Evolutionary conservation across 2,888 invertebrate genomes (phyloP).

Genomic region (Reticulitermes lucifugus): DNA sequence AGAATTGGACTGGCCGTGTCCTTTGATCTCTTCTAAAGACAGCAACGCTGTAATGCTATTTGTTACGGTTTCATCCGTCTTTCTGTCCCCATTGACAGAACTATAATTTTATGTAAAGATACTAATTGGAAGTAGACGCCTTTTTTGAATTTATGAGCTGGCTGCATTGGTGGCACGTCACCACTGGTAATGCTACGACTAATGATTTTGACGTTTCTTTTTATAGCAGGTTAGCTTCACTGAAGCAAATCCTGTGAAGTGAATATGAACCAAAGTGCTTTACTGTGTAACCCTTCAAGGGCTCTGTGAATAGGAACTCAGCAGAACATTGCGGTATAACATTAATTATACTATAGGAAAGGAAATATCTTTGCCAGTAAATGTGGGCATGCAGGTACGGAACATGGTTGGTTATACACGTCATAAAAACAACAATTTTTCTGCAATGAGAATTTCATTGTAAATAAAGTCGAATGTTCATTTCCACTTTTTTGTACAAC

Average conservation of each 20-base stretch:
- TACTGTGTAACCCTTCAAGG: not conserved
- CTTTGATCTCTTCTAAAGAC: no score
- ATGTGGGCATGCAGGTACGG: conserved; percentile 22
- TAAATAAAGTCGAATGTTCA: conserved; percentile 21
- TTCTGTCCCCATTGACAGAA: no score
- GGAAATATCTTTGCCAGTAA: not conserved
- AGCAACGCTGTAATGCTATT: no score
- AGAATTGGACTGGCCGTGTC: no score
- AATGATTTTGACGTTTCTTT: no score
- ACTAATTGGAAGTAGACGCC: no score
- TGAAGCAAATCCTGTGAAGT: not conserved
- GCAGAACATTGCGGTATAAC: not conserved
- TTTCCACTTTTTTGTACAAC: conserved; percentile 26
- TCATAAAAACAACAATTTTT: conserved; percentile 24
- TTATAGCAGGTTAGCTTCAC: no score
- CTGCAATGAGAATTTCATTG: not conserved
- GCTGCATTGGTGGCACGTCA: no score
- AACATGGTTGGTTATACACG: not conserved
- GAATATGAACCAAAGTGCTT: not conserved
- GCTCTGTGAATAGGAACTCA: not conserved
- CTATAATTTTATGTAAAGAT: no score
- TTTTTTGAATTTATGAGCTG: no score
- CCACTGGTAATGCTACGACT: no score
- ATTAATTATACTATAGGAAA: not conserved
- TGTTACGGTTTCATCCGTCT: no score